phyloP scores from a whole-genome alignment of 2,113 vertebrate species.

The Agelaius phoeniceus region DNA sequence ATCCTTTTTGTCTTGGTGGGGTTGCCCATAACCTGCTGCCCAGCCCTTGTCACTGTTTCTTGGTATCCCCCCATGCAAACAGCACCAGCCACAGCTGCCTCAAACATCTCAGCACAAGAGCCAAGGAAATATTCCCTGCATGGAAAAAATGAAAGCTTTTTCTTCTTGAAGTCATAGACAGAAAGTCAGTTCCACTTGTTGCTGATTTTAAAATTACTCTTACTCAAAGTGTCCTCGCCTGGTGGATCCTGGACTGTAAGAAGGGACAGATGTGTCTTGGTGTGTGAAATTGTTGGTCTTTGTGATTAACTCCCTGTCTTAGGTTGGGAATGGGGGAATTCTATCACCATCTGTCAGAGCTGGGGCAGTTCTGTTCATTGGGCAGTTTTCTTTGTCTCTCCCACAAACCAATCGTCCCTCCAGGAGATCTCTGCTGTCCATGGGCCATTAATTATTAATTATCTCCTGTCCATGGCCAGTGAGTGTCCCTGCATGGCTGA shows the following conservation, averaged over 20 bases:
- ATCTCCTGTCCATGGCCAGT: too few species aligned
- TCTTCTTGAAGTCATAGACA: not conserved
- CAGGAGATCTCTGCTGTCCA: too few species aligned
- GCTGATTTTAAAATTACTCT: not conserved
- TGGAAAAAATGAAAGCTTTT: not conserved
- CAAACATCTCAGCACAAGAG: not conserved
- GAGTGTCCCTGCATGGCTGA: too few species aligned
- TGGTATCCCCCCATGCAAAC: accelerated
- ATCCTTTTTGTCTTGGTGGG: not conserved
- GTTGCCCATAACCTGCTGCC: not conserved
- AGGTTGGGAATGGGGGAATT: too few species aligned
- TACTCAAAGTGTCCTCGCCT: not conserved
- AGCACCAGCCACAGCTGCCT: not conserved
- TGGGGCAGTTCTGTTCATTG: too few species aligned
- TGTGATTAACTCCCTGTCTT: too few species aligned
- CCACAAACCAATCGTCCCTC: too few species aligned
- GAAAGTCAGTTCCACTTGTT: not conserved
- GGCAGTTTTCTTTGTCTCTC: too few species aligned
- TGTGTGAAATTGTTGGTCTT: not conserved
- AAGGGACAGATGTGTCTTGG: not conserved
- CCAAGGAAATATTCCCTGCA: not conserved
- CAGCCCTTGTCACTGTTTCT: accelerated
- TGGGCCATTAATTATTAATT: too few species aligned
- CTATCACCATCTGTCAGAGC: too few species aligned
- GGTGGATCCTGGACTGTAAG: not conserved